Base-by-base conservation (phyloP, 2,888 invertebrate genomes). In the Xanthia icteritia region DNA sequence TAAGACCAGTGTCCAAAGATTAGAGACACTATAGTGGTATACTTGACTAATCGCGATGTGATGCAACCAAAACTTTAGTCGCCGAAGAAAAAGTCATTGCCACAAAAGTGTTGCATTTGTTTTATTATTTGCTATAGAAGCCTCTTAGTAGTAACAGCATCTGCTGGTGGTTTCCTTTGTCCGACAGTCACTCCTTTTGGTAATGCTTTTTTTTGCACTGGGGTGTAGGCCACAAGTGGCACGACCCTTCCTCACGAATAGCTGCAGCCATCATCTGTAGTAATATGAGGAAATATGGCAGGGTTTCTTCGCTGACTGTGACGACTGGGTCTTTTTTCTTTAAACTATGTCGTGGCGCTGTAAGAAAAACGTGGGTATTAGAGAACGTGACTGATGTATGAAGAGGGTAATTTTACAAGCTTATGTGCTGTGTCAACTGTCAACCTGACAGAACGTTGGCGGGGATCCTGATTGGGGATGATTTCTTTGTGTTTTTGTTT, bases 381-480 rank as follows among this genome's bases (percentile, higher is more conserved):
- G 54, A 67, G 61, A 36, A 83, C 74, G 83, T 82, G 83, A n/a
- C 71, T 83, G 78, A 73, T 82, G 68, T 74, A 63, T 42, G 73
- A 68, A 61, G 27, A 48, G 73, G 78, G 79, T 72, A 76, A 84
- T 76, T 76, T 83, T 48, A 76, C 69, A 75, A 69, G 86, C 74
- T 78, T 56, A 77, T 74, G 65, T 82, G 74, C 58, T 51, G 60
- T 66, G 67, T 76, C 64, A 56, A 65, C 54, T 72, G 73, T 61
- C 68, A 36, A 56, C 42, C 67, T 77, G 76, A 76, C 71, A 65
- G 58, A 58, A 45, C 69, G 83, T 27, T 42, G 81, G 20, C 11
- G 23, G 6, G 36, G 5, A 27, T 36, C 36, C 27, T 79, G 73
- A 80, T 79, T 64, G 51, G 69, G 60, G 45, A 65, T 73, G 64